Conservation (phyloP, 2,113 vertebrate species). For the Erpornis zantholeuca region DNA sequence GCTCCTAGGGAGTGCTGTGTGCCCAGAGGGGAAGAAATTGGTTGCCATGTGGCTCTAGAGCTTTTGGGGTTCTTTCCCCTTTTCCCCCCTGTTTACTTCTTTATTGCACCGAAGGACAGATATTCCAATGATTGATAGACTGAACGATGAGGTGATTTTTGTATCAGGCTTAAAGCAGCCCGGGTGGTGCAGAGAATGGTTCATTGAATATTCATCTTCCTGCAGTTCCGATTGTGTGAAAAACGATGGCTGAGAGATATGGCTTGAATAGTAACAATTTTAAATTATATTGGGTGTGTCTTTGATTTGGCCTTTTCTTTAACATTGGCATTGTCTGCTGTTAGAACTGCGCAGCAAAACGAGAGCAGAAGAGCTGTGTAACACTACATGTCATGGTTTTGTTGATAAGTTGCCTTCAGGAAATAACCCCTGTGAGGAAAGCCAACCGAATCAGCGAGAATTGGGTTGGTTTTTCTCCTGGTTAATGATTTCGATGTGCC, state of each 20-base stretch:
- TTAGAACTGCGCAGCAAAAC: neutral
- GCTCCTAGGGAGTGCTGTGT: neutral
- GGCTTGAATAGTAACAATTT: neutral
- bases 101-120: conserved; percentile 32
- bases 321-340: neutral
- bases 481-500: neutral
- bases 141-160: conserved; percentile 30
- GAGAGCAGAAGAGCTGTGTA: neutral
- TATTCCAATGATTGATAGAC: conserved; percentile 15
- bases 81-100: neutral
- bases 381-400: conserved; percentile 34
- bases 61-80: conserved; percentile 61
- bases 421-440: conserved; percentile 35
- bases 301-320: conserved; percentile 39
- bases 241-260: neutral
- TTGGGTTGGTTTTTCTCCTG: conserved; percentile 53
- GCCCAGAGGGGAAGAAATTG: neutral
- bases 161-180: conserved; percentile 12
- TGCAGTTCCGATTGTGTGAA: conserved; percentile 7
- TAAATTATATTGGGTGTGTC: neutral
- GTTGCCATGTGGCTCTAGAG: neutral
- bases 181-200: neutral
- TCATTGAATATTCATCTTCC: conserved; percentile 3
- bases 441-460: neutral
- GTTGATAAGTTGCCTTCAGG: conserved; percentile 49